These are phyloP conservation scores for Acronicta aceris DNA, from an alignment of 2,888 invertebrate genomes.

Conservation along the genomic window DNA sequence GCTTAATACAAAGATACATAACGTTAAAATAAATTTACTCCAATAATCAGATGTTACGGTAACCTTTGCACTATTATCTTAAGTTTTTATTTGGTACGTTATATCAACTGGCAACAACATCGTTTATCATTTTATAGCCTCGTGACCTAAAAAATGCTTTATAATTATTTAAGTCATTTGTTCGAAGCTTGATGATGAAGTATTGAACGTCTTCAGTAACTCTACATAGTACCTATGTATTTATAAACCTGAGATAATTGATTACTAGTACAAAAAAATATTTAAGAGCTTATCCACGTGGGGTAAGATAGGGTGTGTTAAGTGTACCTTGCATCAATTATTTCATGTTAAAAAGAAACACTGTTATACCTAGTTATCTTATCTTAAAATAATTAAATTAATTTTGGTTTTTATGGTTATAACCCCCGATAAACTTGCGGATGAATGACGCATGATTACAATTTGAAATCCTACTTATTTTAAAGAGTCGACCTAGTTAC, in stretches of 20 bases:
- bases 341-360: slow-evolving; percentile 30
- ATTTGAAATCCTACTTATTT: slow-evolving; percentile 56
- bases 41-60: slow-evolving; percentile 83
- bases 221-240: neutral
- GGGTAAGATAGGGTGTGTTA: slow-evolving; percentile 5
- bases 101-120: slow-evolving; percentile 82
- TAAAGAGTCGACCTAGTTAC: slow-evolving; percentile 53
- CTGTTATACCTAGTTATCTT: slow-evolving; percentile 61
- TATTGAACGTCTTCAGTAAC: slow-evolving; percentile 12
- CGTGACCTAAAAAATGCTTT: slow-evolving; percentile 81
- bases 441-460: slow-evolving; percentile 65
- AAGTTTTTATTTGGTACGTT: slow-evolving; percentile 82
- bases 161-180: slow-evolving; percentile 46
- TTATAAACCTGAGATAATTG: neutral
- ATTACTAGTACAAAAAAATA: neutral
- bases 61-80: slow-evolving; percentile 86
- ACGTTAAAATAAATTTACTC: slow-evolving; percentile 43
- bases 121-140: slow-evolving; percentile 82
- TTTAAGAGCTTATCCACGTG: too few relatives aligned
- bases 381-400: slow-evolving; percentile 74
- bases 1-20: slow-evolving; percentile 40
- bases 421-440: slow-evolving; percentile 77
- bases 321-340: slow-evolving; percentile 20
- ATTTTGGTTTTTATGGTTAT: slow-evolving; percentile 77
- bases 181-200: slow-evolving; percentile 25